Evolutionary conservation across 2,113 vertebrate genomes (phyloP), one percentile per base, ranked within the genome.

Genomic region (Podilymbus podiceps): DNA sequence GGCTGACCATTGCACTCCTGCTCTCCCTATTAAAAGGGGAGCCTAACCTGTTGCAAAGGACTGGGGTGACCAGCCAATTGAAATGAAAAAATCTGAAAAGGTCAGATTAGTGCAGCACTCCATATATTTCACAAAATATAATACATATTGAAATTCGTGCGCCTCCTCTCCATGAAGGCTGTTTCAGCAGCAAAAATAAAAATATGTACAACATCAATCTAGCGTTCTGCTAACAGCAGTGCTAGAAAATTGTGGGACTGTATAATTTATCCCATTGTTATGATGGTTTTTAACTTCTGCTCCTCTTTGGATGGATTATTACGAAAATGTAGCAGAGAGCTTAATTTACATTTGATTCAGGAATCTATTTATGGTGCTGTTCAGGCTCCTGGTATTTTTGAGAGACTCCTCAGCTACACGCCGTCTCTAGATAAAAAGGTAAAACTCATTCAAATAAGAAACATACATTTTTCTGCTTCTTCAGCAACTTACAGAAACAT

Each of bases 71-170:
- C 92, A 85, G 71, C 69, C 96, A 73, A 73, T 88, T 69, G 95
- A 90, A 94, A 96, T 96, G 96, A 95, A 92, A 92, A 93, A 96
- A 96, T 72, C 97, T 97, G 88, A 95, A 98, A 98, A 98, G 98
- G 97, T 98, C 98, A 98, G 47, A 27, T 35, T 81, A 86, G 93
- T 75, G 82, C 84, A 91, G 58, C 40, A 62, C 72, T 94, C 56
- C 59, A 46, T 82, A 69, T 55, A 92, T 96, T 85, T 93, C 93
- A 85, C 58, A 73, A 69, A 81, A 53, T 76, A 60, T 19, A 84
- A 82, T 66, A 88, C 81, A 58, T 21, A 92, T 82, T 95, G 86
- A 76, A 95, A 97, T 92, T 22, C 9, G 0, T 50, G 19, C 46
- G 63, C 62, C 60, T 89, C 63, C 56, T 91, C 86, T 89, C 85